Conservation (phyloP, 2,888 invertebrate species). For the Caradrina kadenii region DNA sequence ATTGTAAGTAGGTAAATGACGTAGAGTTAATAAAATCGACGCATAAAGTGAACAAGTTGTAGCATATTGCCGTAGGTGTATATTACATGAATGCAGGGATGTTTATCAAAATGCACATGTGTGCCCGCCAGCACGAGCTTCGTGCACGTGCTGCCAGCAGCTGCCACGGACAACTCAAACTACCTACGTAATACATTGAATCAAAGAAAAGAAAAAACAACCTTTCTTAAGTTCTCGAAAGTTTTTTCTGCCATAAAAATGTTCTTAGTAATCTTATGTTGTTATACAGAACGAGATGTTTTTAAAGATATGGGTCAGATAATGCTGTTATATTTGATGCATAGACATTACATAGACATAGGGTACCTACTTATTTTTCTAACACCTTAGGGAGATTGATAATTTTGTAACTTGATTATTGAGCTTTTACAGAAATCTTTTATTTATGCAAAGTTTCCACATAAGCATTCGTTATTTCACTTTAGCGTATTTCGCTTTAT, state of each 20-base stretch:
- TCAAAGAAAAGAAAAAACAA: slow-evolving; percentile 30
- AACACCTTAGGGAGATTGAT: too few relatives aligned
- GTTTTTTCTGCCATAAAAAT: not conserved
- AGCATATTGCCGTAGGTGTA: slow-evolving; percentile 38
- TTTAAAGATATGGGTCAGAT: not conserved
- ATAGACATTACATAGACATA: too few relatives aligned
- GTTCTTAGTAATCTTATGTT: not conserved
- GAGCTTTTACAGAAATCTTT: too few relatives aligned
- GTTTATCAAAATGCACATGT: slow-evolving; percentile 61
- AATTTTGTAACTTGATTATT: too few relatives aligned
- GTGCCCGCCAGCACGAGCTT: slow-evolving; percentile 58
- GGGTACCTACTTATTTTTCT: too few relatives aligned
- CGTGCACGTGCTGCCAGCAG: slow-evolving; percentile 72
- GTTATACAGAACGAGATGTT: too few relatives aligned
- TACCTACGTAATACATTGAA: slow-evolving; percentile 37
- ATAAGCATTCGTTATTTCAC: too few relatives aligned
- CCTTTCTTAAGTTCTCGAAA: not conserved
- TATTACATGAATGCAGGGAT: slow-evolving; percentile 45
- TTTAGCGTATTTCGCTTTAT: too few relatives aligned
- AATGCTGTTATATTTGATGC: not conserved
- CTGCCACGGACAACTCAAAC: slow-evolving; percentile 60
- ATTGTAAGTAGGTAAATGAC: too few relatives aligned
- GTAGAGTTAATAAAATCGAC: not conserved
- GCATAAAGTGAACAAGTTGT: slow-evolving; percentile 16
- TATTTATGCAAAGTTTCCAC: too few relatives aligned